phyloP scores from a whole-genome alignment of 2,888 invertebrate genomes.

The Drosophila colorata region DNA sequence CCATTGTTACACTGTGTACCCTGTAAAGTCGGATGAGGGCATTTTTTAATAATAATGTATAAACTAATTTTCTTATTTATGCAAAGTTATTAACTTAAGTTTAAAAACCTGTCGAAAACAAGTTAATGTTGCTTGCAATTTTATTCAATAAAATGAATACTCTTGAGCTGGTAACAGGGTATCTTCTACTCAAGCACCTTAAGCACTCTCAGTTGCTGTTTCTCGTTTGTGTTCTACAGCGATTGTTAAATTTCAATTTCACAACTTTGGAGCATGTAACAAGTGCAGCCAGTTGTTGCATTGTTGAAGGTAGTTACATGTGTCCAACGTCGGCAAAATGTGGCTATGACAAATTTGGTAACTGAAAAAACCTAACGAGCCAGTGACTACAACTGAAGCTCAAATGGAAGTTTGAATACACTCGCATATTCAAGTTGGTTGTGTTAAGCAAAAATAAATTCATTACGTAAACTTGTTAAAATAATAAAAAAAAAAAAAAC shows the following conservation, averaged over 20 bases:
- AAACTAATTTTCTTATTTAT: too few species aligned
- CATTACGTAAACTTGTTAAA: too few species aligned
- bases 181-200: slow-evolving; percentile 1
- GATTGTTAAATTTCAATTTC: slow-evolving; percentile 73
- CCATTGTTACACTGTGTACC: slow-evolving; percentile 21
- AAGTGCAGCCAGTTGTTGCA: slow-evolving; percentile 73
- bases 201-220: background rate
- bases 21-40: background rate
- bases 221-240: slow-evolving; percentile 29
- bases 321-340: slow-evolving; percentile 47
- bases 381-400: background rate
- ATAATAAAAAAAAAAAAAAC: too few species aligned
- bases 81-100: too few species aligned
- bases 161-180: slow-evolving; percentile 8
- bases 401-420: slow-evolving; percentile 5
- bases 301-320: slow-evolving; percentile 65
- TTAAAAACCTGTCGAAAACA: too few species aligned
- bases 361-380: slow-evolving; percentile 26
- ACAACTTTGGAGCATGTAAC: slow-evolving; percentile 71
- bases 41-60: too few species aligned
- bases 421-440: slow-evolving; percentile 6
- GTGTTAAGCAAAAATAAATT: background rate
- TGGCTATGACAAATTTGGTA: slow-evolving; percentile 51
- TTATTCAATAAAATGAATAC: too few species aligned
- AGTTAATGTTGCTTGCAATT: too few species aligned